phyloP scores from a whole-genome alignment of 1,140 invertebrate species.

The Acromyrmex echinatior region DNA sequence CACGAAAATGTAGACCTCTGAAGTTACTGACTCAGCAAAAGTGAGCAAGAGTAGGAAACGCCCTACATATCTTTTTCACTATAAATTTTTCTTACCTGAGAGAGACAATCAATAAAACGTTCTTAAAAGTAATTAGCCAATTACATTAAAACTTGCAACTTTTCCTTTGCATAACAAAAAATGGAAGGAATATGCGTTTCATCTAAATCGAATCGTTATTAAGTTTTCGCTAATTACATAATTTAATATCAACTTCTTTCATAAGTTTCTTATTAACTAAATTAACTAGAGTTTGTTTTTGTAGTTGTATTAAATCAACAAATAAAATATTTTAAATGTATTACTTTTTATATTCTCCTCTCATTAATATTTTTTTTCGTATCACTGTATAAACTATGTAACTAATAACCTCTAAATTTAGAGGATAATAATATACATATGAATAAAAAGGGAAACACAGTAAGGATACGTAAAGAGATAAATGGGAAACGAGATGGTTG shows the following conservation, averaged over 20 bases:
- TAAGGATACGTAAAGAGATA: not conserved
- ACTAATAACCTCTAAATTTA: conserved; percentile 10
- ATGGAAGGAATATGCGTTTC: no score
- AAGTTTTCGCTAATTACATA: no score
- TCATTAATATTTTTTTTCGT: not conserved
- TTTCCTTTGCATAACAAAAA: not conserved
- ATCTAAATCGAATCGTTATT: no score
- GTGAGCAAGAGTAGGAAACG: not conserved
- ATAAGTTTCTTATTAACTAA: no score
- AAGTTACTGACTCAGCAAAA: conserved; percentile 17
- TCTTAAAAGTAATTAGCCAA: not conserved
- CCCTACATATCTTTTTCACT: not conserved
- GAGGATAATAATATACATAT: not conserved
- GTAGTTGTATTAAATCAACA: no score
- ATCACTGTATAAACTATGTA: not conserved
- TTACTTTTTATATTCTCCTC: not conserved
- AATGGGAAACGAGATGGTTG: conserved; percentile 1
- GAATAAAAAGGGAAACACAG: not conserved
- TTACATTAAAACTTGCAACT: not conserved
- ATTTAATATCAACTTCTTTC: no score
- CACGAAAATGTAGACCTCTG: conserved; percentile 23
- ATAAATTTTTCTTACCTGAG: not conserved
- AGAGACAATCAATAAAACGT: conserved; percentile 6
- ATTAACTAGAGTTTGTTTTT: no score
- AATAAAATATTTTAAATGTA: not conserved